Conservation (phyloP, 1,140 invertebrate species). For the Bombus impatiens region DNA sequence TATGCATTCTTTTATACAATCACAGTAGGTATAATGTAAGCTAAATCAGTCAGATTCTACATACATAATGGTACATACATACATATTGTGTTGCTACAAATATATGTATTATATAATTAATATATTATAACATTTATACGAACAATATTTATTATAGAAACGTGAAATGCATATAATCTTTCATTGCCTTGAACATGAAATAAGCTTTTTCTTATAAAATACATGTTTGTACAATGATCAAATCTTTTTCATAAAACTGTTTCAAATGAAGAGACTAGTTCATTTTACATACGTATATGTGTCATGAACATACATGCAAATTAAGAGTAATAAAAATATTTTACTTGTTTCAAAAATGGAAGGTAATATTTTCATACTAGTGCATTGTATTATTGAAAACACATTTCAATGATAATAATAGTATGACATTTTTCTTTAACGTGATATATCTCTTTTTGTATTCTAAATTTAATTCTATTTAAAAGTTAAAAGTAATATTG, state of each 20-base stretch:
- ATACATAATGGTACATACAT: background rate
- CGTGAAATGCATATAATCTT: conserved; percentile 1
- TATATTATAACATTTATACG: conserved; percentile 49
- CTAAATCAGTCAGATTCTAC: conserved; percentile 9
- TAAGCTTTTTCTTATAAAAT: conserved; percentile 15
- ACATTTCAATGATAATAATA: background rate
- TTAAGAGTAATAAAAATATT: conserved; percentile 21
- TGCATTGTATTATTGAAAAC: background rate
- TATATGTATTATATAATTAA: conserved; percentile 42
- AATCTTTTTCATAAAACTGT: conserved; percentile 28
- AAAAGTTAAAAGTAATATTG: background rate
- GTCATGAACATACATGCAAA: conserved; percentile 15
- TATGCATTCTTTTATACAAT: background rate
- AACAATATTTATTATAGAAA: conserved; percentile 32
- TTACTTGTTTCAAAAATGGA: conserved; percentile 16
- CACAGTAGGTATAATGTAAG: background rate
- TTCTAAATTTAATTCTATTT: background rate
- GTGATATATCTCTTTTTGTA: background rate
- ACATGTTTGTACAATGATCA: background rate
- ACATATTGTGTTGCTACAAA: conserved; percentile 12
- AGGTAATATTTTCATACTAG: background rate
- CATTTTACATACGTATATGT: conserved; percentile 28
- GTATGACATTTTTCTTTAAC: background rate
- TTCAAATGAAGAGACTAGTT: conserved; percentile 26
- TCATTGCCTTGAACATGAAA: conserved; percentile 8